phyloP scores from a whole-genome alignment of 1,140 invertebrate species.

The Augochlora pura region DNA sequence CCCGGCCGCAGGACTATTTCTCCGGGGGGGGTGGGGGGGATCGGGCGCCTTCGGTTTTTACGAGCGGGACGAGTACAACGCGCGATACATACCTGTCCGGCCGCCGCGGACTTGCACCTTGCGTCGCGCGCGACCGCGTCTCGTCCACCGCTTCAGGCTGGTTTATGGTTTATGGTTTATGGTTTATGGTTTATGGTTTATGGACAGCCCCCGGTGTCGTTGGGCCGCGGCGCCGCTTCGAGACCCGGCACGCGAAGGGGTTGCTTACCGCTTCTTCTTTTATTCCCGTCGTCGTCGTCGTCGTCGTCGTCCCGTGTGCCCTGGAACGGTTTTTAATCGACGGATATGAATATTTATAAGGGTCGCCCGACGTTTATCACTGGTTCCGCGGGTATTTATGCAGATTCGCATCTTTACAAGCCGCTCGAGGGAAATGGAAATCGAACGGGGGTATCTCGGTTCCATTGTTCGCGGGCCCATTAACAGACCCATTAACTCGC shows the following conservation, averaged over 20 bases:
- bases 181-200: background rate
- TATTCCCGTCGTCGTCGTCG: background rate
- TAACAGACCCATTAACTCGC: no score
- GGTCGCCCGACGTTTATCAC: background rate
- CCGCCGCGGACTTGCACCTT: slow-evolving; percentile 1
- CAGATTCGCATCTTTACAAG: background rate
- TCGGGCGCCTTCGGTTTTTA: slow-evolving; percentile 32
- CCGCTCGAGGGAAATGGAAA: background rate
- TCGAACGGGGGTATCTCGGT: background rate
- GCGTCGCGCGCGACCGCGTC: background rate
- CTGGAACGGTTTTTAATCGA: background rate
- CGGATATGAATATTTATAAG: background rate
- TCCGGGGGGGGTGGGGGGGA: no score
- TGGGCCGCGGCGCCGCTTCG: background rate
- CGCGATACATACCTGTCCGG: slow-evolving; percentile 20
- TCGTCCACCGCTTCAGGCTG: background rate
- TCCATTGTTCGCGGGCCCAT: background rate
- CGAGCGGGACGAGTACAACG: slow-evolving; percentile 5
- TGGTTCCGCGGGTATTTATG: background rate
- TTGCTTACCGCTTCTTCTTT: background rate
- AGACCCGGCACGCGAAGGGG: background rate
- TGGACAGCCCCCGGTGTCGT: background rate
- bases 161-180: slow-evolving; percentile 7
- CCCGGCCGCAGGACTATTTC: slow-evolving; percentile 25
- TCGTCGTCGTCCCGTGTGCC: no score